Conservation (phyloP, 2,113 vertebrate genomes). For the Arothron firmamentum region DNA sequence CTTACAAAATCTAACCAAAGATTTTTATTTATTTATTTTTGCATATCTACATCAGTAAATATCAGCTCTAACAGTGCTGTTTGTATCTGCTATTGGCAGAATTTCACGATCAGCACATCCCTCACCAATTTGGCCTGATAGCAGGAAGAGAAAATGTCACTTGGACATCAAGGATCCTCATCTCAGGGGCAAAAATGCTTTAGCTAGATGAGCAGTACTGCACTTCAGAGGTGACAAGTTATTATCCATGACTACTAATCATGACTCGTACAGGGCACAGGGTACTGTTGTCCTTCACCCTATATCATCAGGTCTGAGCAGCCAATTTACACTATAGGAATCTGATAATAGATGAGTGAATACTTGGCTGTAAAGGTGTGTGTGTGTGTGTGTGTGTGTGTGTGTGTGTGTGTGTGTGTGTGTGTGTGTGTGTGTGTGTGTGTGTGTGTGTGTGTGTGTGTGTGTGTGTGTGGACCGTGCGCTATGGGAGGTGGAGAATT, state of each 20-base stretch:
- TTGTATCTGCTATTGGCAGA: too few species aligned
- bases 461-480: slow-evolving; percentile 21
- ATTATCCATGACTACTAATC: slow-evolving; percentile 37
- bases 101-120: too few species aligned
- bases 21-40: too few species aligned
- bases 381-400: slow-evolving; percentile 14
- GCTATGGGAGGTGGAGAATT: slow-evolving; percentile 55
- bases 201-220: slow-evolving; percentile 42
- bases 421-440: slow-evolving; percentile 3
- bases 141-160: slow-evolving; percentile 28
- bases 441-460: slow-evolving; percentile 23
- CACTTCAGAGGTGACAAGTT: slow-evolving; percentile 32
- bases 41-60: too few species aligned
- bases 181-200: slow-evolving; percentile 34
- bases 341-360: slow-evolving; percentile 41
- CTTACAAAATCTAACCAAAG: too few species aligned
- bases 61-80: too few species aligned
- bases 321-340: slow-evolving; percentile 44
- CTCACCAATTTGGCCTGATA: background rate
- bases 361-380: slow-evolving; percentile 5
- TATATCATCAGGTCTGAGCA: slow-evolving; percentile 47
- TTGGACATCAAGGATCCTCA: slow-evolving; percentile 20
- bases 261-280: slow-evolving; percentile 17
- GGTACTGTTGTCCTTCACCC: slow-evolving; percentile 27
- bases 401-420: slow-evolving; percentile 27